Conservation (phyloP, 53 echinoderm and acorn worm species). For the Paracentrotus lividus region DNA sequence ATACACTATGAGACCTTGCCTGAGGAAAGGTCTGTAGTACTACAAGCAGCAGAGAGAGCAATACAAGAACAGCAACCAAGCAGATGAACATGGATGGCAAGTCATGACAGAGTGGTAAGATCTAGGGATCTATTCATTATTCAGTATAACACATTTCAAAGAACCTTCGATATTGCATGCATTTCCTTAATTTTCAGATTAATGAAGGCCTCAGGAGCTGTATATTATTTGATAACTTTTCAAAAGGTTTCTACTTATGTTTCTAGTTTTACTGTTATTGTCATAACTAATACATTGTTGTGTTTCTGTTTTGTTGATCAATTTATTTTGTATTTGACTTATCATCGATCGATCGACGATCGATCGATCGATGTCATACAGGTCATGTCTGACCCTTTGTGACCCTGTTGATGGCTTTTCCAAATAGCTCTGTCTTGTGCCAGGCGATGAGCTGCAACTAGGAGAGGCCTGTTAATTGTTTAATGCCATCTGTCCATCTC, state of each 20-base stretch:
- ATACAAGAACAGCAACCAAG: not conserved
- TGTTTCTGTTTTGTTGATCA: not conserved
- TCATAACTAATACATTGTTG: not conserved
- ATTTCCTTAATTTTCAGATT: not conserved
- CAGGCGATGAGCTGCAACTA: too few relatives aligned
- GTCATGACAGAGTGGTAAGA: slow-evolving; percentile 52
- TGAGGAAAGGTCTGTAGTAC: slow-evolving; percentile 66
- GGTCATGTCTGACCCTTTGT: too few relatives aligned
- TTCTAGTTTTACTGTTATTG: not conserved
- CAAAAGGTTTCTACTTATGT: not conserved
- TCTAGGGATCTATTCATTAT: not conserved
- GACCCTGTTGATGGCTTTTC: too few relatives aligned
- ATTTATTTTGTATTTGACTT: not conserved
- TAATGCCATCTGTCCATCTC: too few relatives aligned
- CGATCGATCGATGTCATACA: too few relatives aligned
- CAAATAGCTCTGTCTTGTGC: too few relatives aligned
- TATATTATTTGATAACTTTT: not conserved
- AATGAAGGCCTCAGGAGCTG: not conserved
- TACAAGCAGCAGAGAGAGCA: slow-evolving; percentile 74
- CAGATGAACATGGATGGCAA: slow-evolving; percentile 8
- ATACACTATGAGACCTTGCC: slow-evolving; percentile 76
- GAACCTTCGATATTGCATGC: not conserved
- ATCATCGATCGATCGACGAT: too few relatives aligned
- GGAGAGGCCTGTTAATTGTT: too few relatives aligned
- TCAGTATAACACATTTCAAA: not conserved